Conservation (phyloP, 2,113 vertebrate species). For the Phylloscopus trochiloides region DNA sequence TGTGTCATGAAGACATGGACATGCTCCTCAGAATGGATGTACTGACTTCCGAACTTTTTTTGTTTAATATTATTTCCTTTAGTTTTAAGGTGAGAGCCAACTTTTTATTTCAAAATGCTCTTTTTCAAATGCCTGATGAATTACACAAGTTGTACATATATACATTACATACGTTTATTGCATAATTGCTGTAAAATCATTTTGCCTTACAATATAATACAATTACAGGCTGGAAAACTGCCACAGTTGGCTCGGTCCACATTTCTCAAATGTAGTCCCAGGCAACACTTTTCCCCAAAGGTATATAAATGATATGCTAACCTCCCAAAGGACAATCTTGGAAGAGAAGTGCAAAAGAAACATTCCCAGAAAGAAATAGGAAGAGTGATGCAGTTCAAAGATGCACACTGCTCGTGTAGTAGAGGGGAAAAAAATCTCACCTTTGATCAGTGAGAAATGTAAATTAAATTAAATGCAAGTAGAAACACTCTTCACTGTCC, state of each 20-base stretch:
- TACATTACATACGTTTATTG: not conserved
- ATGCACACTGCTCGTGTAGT: not conserved
- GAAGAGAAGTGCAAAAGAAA: not conserved
- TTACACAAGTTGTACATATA: not conserved
- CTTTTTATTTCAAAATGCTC: not conserved
- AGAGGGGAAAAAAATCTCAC: not conserved
- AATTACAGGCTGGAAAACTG: conserved; percentile 15
- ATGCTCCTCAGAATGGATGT: not conserved
- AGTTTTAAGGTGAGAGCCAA: not conserved
- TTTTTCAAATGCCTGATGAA: not conserved
- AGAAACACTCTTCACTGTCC: not conserved
- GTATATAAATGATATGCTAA: not conserved
- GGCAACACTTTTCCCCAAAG: not conserved
- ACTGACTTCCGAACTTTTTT: not conserved
- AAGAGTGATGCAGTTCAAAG: not conserved
- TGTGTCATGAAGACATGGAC: not conserved
- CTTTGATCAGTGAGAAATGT: not conserved
- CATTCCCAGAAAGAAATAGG: not conserved
- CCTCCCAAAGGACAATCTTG: not conserved
- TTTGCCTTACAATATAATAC: conserved; percentile 6
- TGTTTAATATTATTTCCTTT: not conserved
- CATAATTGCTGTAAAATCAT: conserved; percentile 35
- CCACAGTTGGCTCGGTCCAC: not conserved
- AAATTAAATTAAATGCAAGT: not conserved
- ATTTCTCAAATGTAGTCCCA: not conserved